Evolutionary conservation across 2,888 invertebrate genomes (phyloP), one percentile per base, ranked within the genome.

Genomic region (Phrixothrix hirtus): DNA sequence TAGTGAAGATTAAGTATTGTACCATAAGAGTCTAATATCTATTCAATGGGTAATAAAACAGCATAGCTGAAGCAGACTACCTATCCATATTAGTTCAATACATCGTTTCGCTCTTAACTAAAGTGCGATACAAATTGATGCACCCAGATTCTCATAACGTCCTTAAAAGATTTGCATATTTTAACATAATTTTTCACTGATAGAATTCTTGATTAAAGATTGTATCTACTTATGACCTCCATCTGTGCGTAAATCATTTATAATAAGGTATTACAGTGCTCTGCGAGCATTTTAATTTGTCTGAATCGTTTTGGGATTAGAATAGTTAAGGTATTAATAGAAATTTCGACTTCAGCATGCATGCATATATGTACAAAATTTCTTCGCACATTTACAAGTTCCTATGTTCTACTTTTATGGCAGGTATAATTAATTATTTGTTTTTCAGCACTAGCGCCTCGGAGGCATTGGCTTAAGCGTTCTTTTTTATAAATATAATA

Each of bases 31-130:
- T 52, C 48, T 36, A 52, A 52, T 49, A 53, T 50, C 46, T 55
- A 52, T 48, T 55, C 49, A 49, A 55, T 52, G 45, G 52, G 56
- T 30, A 58, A 52, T 55, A 55, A 46, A 49, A 49, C 42, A 42
- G 37, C 47, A 42, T 31, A 52, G 41, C 14, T 55, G 38, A 31
- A 39, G 36, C 38, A 49, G 32, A 55, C 58, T 52, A 49, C 58
- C 52, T 55, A 49, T 21, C 58, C 58, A 58, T 58, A 58, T 58
- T 58, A 53, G 58, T 42, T 52, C 43, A 55, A 55, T 52, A 58
- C 58, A 58, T 49, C 58, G 55, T 55, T 58, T 58, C 43, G 52
- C 58, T 58, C 53, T 58, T 58, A 58, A 53, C 52, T 52, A 51
- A 52, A 58, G 45, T 55, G 58, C 55, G 45, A 47, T 52, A 53